Evolutionary conservation across 2,888 invertebrate species (phyloP).

Genomic region (Cantharis rufa): DNA sequence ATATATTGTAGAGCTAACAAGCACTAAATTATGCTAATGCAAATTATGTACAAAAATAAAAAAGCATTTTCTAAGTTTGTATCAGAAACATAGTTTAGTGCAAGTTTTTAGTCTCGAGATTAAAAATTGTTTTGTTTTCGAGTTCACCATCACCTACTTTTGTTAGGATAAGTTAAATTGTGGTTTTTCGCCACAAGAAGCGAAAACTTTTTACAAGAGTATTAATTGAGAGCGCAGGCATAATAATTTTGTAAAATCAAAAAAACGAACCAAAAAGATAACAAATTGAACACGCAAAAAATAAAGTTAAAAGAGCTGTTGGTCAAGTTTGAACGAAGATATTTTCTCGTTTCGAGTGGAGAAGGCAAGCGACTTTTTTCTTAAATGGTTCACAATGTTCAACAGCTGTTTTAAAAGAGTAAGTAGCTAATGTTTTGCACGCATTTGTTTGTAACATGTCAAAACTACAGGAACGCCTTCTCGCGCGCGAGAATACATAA

Average conservation of each 20-base stretch:
- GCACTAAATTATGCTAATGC: constrained; percentile 24
- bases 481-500: constrained; percentile 47
- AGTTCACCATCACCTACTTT: constrained; percentile 32
- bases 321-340: constrained; percentile 13
- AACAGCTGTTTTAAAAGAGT: constrained; percentile 42
- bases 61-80: neutral
- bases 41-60: neutral
- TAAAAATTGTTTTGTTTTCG: constrained; percentile 26
- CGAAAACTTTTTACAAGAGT: neutral
- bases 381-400: constrained; percentile 5
- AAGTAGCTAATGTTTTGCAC: constrained; percentile 35
- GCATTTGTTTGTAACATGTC: constrained; percentile 42
- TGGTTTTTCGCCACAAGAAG: constrained; percentile 3
- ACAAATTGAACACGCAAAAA: constrained; percentile 39
- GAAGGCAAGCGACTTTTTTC: neutral
- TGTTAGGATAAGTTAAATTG: constrained; percentile 17
- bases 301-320: constrained; percentile 45
- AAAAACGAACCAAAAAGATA: constrained; percentile 25
- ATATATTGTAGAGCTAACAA: constrained; percentile 6
- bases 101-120: constrained; percentile 1
- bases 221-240: constrained; percentile 7
- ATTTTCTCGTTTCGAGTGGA: neutral
- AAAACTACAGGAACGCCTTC: constrained; percentile 49
- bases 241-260: constrained; percentile 6
- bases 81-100: neutral